These are phyloP conservation scores for Amyelois transitella DNA, from an alignment of 1,140 invertebrate species.

Conservation along the genomic window DNA sequence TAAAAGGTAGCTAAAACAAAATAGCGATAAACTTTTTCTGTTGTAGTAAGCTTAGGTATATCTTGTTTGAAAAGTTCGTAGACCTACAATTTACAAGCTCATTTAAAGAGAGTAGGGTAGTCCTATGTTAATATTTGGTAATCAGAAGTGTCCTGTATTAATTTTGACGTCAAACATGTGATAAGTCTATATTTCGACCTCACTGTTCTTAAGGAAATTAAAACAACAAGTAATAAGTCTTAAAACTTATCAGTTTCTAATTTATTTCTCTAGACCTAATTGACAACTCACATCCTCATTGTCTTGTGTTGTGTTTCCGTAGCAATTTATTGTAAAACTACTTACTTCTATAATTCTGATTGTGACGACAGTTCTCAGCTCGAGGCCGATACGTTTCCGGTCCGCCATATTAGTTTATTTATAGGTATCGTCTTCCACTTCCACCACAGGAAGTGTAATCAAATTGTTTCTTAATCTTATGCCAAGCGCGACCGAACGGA, in stretches of 20 bases:
- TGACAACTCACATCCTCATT: neutral
- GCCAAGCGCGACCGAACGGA: conserved; percentile 28
- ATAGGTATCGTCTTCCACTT: conserved; percentile 24
- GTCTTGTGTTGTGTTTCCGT: neutral
- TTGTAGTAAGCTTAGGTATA: no score
- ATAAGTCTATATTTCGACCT: no score
- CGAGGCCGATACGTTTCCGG: conserved; percentile 43
- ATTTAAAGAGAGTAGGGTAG: no score
- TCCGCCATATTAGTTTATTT: conserved; percentile 50
- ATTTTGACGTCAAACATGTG: no score
- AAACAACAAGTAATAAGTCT: no score
- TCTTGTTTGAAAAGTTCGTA: no score
- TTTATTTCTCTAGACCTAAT: neutral
- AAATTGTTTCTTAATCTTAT: conserved; percentile 39
- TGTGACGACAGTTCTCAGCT: conserved; percentile 20
- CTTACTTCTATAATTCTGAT: neutral
- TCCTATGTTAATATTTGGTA: no score
- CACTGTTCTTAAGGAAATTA: no score
- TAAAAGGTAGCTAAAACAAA: no score
- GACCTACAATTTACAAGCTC: no score
- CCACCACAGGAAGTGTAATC: conserved; percentile 35
- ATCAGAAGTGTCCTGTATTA: no score
- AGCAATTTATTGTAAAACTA: neutral
- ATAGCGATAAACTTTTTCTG: no score
- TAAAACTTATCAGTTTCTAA: neutral